Evolutionary conservation across 2,113 vertebrate genomes (phyloP).

Genomic region (Mellivora capensis): DNA sequence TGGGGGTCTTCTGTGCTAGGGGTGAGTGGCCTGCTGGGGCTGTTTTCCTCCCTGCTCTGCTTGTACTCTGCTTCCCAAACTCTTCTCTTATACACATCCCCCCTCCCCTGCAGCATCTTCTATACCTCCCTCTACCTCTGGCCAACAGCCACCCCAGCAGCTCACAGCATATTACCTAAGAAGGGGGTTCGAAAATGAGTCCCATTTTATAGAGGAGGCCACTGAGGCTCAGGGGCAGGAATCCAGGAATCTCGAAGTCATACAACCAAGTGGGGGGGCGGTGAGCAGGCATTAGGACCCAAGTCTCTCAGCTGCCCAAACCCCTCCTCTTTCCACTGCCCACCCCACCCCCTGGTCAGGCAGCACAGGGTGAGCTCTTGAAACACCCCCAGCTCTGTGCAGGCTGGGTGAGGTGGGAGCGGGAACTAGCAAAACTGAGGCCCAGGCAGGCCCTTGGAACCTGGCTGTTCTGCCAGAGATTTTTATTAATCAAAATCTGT

Average conservation of each 20-base stretch:
- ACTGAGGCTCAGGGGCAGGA: neutral
- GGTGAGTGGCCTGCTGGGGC: slow-evolving; percentile 42
- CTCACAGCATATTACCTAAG: accelerated
- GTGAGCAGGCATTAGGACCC: neutral
- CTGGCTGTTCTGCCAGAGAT: neutral
- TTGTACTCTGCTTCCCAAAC: neutral
- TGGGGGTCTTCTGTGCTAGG: slow-evolving; percentile 84
- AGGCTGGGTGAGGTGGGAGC: neutral
- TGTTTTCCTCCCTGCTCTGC: neutral
- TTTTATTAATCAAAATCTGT: neutral
- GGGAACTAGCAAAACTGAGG: neutral
- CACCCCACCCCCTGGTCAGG: accelerated
- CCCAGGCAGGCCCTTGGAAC: neutral
- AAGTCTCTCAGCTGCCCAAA: neutral
- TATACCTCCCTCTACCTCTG: neutral
- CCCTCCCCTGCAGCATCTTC: too few relatives aligned
- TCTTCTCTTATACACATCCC: neutral
- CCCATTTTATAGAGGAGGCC: neutral
- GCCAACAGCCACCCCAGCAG: neutral
- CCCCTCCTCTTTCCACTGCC: neutral
- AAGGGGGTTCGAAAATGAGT: neutral
- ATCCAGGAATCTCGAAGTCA: neutral
- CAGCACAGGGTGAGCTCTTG: accelerated
- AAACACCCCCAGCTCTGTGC: neutral
- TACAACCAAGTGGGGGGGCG: accelerated